These are phyloP conservation scores for Rhyacichthys aspro DNA, from an alignment of 2,797 vertebrate genomes.

Conservation along the genomic window DNA sequence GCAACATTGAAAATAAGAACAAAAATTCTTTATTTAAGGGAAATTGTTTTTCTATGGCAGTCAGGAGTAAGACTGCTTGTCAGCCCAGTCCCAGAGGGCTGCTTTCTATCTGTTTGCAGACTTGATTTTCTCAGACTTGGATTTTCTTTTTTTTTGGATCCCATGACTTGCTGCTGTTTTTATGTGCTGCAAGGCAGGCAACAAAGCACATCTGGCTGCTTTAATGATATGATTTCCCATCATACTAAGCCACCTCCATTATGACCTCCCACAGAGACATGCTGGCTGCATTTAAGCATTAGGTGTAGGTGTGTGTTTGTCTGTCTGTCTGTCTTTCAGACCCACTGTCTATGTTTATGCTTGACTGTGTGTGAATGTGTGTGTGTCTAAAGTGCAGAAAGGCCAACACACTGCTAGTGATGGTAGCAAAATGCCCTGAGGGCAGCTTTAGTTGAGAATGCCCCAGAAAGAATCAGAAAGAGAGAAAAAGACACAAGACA, in stretches of 20 bases:
- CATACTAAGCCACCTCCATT: conserved; percentile 78
- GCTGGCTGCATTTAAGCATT: conserved; percentile 76
- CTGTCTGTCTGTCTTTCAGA: conserved; percentile 57
- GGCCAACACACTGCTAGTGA: conserved; percentile 61
- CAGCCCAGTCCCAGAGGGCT: conserved; percentile 70
- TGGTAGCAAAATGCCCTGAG: conserved; percentile 61
- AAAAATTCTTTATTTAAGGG: conserved; percentile 68
- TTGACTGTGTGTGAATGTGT: conserved; percentile 46
- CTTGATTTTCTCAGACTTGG: conserved; percentile 71
- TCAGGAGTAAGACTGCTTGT: conserved; percentile 73
- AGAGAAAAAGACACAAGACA: conserved; percentile 41
- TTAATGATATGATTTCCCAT: conserved; percentile 81
- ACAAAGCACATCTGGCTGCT: conserved; percentile 80
- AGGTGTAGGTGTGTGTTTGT: conserved; percentile 70
- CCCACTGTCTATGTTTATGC: conserved; percentile 60
- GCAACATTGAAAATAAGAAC: conserved; percentile 54
- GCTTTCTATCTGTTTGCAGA: conserved; percentile 75
- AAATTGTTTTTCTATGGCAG: conserved; percentile 74
- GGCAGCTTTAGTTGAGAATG: conserved; percentile 68
- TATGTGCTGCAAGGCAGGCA: conserved; percentile 73
- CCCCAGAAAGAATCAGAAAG: conserved; percentile 57
- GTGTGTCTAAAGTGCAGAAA: conserved; percentile 59
- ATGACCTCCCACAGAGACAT: conserved; percentile 78
- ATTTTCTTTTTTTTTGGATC: conserved; percentile 63
- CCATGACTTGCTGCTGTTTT: conserved; percentile 76